Evolutionary conservation across 2,888 invertebrate genomes (phyloP).

Genomic region (Rhogogaster chlorosoma): DNA sequence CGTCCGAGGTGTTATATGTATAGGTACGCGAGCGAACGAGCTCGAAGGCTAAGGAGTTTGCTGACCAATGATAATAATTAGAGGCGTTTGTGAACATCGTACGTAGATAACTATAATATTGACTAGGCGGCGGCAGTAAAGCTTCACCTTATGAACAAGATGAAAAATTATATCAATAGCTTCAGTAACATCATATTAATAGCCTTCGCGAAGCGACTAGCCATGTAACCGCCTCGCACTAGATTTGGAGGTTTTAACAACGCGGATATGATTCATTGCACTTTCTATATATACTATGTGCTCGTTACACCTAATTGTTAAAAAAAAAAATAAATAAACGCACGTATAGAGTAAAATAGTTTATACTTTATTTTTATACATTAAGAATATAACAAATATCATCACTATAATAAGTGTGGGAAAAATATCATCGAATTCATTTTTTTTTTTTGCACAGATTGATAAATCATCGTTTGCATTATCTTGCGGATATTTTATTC

Average conservation of each 20-base stretch:
- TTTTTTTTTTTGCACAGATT: neutral
- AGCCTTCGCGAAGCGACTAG: conserved; percentile 2
- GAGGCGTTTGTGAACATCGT: conserved; percentile 22
- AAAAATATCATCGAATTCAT: too few relatives aligned
- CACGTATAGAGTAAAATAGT: too few relatives aligned
- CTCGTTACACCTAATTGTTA: conserved; percentile 19
- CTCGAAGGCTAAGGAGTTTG: neutral
- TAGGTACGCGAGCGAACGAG: neutral
- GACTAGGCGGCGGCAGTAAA: conserved; percentile 19
- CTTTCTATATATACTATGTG: neutral
- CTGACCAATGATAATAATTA: conserved; percentile 45
- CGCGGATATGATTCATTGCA: conserved; percentile 7
- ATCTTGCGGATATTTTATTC: neutral
- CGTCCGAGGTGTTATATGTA: neutral
- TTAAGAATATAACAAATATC: neutral
- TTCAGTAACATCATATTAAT: neutral
- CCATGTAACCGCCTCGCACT: neutral
- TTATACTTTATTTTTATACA: too few relatives aligned
- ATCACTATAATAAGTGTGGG: too few relatives aligned
- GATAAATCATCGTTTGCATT: neutral
- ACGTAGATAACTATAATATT: conserved; percentile 21
- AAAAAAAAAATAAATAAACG: neutral
- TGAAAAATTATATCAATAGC: conserved; percentile 31
- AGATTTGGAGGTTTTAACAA: conserved; percentile 1
- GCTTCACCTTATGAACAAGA: conserved; percentile 1